These are phyloP conservation scores for Prostheceraeus crozeri DNA, from an alignment of 2,888 invertebrate genomes.

Conservation along the genomic window DNA sequence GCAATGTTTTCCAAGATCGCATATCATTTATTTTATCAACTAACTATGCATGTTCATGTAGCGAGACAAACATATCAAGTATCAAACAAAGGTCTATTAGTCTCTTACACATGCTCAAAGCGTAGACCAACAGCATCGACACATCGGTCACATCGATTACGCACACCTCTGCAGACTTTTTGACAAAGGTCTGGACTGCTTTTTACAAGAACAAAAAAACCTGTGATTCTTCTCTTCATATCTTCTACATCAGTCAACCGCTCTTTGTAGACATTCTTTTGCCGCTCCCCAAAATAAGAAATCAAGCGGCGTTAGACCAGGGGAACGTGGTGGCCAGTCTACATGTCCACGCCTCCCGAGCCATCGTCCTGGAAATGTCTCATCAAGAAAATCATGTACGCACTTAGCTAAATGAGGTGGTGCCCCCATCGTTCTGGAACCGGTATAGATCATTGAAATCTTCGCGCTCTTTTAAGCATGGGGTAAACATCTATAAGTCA, in stretches of 20 bases:
- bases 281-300: not conserved
- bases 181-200: constrained; percentile 11
- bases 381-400: not conserved
- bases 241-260: constrained; percentile 25
- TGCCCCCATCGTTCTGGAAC: too few relatives aligned
- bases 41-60: too few relatives aligned
- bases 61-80: too few relatives aligned
- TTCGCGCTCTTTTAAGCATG: not conserved
- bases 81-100: too few relatives aligned
- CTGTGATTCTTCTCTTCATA: not conserved
- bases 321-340: constrained; percentile 8
- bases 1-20: too few relatives aligned
- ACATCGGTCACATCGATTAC: constrained; percentile 7
- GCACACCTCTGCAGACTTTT: constrained; percentile 14
- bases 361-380: constrained; percentile 21
- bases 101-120: too few relatives aligned
- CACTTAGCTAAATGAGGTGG: too few relatives aligned
- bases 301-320: not conserved
- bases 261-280: constrained; percentile 13
- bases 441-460: not conserved
- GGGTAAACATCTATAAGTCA: constrained; percentile 2
- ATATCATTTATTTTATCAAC: too few relatives aligned
- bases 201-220: constrained; percentile 6
- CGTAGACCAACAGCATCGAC: constrained; percentile 18
- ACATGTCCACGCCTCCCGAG: constrained; percentile 7